Evolutionary conservation across 2,797 vertebrate species (phyloP), one percentile per base, ranked within the genome.

Genomic region (Propithecus deckenii): DNA sequence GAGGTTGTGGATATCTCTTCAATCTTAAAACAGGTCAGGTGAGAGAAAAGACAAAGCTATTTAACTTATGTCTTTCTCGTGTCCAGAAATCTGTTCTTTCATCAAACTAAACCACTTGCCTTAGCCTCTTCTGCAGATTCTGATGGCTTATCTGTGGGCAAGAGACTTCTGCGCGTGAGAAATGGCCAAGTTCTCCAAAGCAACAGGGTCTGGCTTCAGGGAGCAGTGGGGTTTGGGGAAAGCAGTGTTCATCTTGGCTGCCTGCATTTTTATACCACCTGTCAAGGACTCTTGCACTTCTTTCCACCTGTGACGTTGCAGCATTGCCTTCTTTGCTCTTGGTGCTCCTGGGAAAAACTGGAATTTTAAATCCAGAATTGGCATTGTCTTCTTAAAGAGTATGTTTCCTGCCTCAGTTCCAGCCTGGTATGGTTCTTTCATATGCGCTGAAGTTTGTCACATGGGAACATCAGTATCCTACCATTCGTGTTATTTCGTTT

Each of bases 21-120:
- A 97, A 95, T 97, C 96, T 96, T 97, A 93, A 97, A 98, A 95
- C 93, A 96, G 90, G 78, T 96, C 96, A 95, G 78, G 90, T 97
- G 97, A 97, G 96, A 97, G 96, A 97, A 98, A 97, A 97, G 97
- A 95, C 95, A 96, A 97, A 98, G 96, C 96, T 96, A 61, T 20
- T 79, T 81, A 94, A 81, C 55, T 76, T 93, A 10, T 0, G 14
- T 55, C 88, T 78, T 52, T 55, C 57, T 69, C 48, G 50, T 13
- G 23, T 93, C 35, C 78, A 38, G 55, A 95, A 71, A 88, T 92
- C 28, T 80, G 17, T 43, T 61, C 83, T 57, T 75, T 97, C 52
- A 74, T 91, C 59, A 69, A 38, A 75, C 78, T 81, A 32, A 84
- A 69, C 92, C 95, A 65, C 95, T 80, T 93, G 91, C 94, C 91